These are phyloP conservation scores for Pseudonaja textilis DNA, from an alignment of 2,113 vertebrate species.

Conservation along the genomic window DNA sequence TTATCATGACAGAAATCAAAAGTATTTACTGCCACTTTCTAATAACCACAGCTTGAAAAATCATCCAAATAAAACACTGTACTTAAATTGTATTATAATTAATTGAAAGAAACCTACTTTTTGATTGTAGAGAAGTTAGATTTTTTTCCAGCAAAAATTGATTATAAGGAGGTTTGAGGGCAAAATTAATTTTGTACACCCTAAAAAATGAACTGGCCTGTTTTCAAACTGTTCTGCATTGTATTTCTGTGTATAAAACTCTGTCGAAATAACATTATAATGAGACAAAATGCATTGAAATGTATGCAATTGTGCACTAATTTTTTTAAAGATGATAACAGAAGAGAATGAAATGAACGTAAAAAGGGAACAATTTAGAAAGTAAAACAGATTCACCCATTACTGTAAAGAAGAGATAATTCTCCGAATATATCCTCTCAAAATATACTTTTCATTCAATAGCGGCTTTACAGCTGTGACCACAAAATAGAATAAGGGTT, in stretches of 20 bases:
- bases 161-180: neutral
- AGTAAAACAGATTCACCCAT: neutral
- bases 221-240: neutral
- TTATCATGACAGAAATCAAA: constrained; percentile 15
- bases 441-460: neutral
- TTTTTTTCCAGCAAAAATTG: neutral
- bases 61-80: neutral
- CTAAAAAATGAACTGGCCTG: neutral
- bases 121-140: neutral
- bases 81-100: neutral
- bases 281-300: neutral
- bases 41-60: neutral
- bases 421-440: neutral
- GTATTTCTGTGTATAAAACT: neutral
- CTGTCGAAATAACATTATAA: neutral
- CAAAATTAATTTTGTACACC: neutral
- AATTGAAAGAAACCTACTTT: neutral
- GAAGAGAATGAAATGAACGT: neutral
- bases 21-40: neutral
- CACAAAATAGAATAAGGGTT: neutral
- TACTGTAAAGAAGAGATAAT: neutral
- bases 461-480: neutral
- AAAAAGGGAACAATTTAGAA: neutral
- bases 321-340: neutral
- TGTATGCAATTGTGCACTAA: neutral